Evolutionary conservation across 2,797 vertebrate species (phyloP).

Genomic region (Halcyon chelicuti): DNA sequence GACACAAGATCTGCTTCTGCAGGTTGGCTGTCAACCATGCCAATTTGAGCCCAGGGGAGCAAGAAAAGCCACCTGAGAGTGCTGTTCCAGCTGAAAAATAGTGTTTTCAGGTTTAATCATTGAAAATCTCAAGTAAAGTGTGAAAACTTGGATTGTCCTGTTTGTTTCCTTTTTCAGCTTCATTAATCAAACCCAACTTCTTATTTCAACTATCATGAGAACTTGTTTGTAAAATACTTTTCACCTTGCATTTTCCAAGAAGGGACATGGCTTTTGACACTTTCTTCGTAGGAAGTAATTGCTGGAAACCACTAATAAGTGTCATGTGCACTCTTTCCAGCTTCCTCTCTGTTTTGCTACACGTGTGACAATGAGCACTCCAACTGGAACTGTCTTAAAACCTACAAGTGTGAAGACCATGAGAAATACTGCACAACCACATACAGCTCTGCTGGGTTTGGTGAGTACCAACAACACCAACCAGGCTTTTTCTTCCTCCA

Average conservation of each 20-base stretch:
- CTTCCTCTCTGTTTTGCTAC: slow-evolving; percentile 47
- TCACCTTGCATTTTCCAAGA: background rate
- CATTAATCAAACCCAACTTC: background rate
- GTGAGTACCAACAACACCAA: background rate
- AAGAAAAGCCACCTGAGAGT: background rate
- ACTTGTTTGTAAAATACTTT: background rate
- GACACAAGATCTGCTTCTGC: background rate
- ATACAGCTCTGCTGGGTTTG: background rate
- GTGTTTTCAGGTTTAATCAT: background rate
- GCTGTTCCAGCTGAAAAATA: background rate
- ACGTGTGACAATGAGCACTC: slow-evolving; percentile 3
- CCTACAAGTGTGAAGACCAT: slow-evolving; percentile 42
- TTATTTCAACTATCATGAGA: background rate
- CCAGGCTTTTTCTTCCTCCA: background rate
- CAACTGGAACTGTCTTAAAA: slow-evolving; percentile 65
- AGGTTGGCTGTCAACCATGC: background rate
- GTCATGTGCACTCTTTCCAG: background rate
- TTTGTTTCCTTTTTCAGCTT: background rate
- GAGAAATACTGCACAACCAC: slow-evolving; percentile 46
- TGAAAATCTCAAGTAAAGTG: background rate
- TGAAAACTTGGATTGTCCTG: background rate
- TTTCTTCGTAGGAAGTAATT: background rate
- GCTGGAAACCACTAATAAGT: background rate
- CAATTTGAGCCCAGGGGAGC: fast-evolving
- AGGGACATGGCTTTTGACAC: background rate